Conservation (phyloP, 2,113 vertebrate genomes). For the Thinocorus orbignyianus region DNA sequence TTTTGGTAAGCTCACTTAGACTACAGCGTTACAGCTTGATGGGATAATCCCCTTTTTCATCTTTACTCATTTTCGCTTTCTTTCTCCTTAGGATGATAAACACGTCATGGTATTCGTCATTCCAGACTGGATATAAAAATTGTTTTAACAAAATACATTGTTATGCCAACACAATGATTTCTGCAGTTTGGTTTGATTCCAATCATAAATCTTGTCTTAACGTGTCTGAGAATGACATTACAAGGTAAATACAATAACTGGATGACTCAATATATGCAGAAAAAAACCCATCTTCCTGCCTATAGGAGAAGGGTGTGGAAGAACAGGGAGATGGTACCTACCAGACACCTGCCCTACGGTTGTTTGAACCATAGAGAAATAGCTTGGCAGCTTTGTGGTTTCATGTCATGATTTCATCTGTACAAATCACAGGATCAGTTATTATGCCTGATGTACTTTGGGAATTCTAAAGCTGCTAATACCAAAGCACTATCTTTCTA, state of each 20-base stretch:
- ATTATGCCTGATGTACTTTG: neutral
- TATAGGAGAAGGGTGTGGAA: neutral
- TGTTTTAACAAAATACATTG: neutral
- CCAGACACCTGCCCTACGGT: neutral
- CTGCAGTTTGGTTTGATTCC: neutral
- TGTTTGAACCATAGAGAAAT: neutral
- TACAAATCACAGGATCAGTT: neutral
- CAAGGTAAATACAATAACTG: neutral
- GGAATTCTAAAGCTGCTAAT: neutral
- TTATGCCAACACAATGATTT: neutral
- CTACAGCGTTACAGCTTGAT: neutral
- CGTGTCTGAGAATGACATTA: neutral
- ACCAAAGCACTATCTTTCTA: neutral
- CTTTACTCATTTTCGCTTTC: neutral
- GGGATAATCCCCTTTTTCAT: neutral
- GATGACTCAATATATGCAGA: neutral
- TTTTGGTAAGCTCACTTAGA: neutral
- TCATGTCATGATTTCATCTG: neutral
- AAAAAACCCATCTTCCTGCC: neutral
- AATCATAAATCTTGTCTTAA: neutral
- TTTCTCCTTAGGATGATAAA: neutral
- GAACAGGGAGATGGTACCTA: neutral
- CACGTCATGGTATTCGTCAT: neutral
- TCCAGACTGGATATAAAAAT: neutral
- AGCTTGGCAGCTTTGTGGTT: neutral